These are phyloP conservation scores for Colletes gigas DNA, from an alignment of 1,140 invertebrate species.

Conservation along the genomic window DNA sequence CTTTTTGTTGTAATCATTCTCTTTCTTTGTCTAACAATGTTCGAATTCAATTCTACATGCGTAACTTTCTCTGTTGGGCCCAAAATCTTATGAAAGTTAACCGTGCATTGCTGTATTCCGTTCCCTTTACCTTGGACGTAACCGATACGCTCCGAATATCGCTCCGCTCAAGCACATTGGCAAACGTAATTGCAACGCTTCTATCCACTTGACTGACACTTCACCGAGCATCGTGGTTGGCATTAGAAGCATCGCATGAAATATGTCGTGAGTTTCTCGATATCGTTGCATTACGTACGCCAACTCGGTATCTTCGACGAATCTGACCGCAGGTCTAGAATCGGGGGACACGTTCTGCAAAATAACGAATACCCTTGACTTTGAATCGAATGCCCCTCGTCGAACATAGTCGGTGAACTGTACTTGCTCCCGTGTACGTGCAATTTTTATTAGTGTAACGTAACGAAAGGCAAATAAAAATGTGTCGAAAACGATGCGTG, in stretches of 20 bases:
- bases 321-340: constrained; percentile 92
- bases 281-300: constrained; percentile 99
- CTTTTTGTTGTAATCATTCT: too few relatives aligned
- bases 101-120: too few relatives aligned
- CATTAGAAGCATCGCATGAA: constrained; percentile 95
- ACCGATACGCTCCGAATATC: constrained; percentile 91
- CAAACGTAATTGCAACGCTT: constrained; percentile 93
- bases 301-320: constrained; percentile 94
- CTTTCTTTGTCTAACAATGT: too few relatives aligned
- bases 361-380: constrained; percentile 12
- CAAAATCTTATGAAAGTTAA: too few relatives aligned
- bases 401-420: too few relatives aligned
- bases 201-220: constrained; percentile 98
- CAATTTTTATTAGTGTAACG: too few relatives aligned
- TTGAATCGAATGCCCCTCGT: neutral
- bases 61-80: too few relatives aligned
- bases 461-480: too few relatives aligned
- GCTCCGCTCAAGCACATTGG: constrained; percentile 95
- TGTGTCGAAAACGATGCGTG: too few relatives aligned
- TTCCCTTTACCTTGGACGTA: constrained; percentile 88
- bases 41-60: too few relatives aligned
- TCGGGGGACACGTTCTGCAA: constrained; percentile 95
- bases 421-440: too few relatives aligned
- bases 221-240: constrained; percentile 98
- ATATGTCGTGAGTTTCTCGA: constrained; percentile 97